A percentile compares a stretch with the other conserved stretches of the same genome.
Conservation (phyloP, 2,113 vertebrate species). For the Gambusia affinis region DNA sequence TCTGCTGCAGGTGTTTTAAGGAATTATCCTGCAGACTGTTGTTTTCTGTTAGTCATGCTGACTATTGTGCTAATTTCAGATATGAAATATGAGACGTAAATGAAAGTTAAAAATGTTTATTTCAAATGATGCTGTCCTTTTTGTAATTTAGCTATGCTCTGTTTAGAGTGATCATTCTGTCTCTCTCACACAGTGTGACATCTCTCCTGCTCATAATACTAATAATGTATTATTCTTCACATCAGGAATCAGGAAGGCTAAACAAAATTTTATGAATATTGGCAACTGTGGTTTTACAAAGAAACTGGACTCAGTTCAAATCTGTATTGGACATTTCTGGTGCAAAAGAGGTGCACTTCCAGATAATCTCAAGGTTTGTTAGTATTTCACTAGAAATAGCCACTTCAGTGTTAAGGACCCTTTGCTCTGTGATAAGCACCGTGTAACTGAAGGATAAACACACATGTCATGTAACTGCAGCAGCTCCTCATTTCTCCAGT, state of each 20-base stretch:
- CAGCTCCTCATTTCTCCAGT: constrained; percentile 7
- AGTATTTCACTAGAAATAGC: background rate
- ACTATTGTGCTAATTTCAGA: background rate
- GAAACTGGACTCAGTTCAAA: background rate
- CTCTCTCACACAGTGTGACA: background rate
- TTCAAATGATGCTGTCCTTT: background rate
- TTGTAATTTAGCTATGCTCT: background rate
- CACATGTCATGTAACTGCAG: background rate
- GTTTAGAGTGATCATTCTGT: background rate
- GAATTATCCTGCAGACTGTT: background rate
- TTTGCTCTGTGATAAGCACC: constrained; percentile 1
- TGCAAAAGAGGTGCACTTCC: background rate
- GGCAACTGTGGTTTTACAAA: background rate
- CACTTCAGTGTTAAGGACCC: background rate
- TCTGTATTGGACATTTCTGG: background rate
- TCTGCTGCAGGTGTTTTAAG: background rate
- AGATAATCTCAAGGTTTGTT: background rate
- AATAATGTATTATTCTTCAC: background rate
- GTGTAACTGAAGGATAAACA: background rate
- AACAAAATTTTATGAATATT: no score
- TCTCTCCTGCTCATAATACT: no score
- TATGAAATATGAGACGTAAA: background rate
- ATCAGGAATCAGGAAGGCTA: no score
- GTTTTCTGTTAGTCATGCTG: background rate
- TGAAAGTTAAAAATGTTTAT: background rate